Evolutionary conservation across 23 tunicate species (phyloP).

Genomic region (Trididemnum clinides): DNA sequence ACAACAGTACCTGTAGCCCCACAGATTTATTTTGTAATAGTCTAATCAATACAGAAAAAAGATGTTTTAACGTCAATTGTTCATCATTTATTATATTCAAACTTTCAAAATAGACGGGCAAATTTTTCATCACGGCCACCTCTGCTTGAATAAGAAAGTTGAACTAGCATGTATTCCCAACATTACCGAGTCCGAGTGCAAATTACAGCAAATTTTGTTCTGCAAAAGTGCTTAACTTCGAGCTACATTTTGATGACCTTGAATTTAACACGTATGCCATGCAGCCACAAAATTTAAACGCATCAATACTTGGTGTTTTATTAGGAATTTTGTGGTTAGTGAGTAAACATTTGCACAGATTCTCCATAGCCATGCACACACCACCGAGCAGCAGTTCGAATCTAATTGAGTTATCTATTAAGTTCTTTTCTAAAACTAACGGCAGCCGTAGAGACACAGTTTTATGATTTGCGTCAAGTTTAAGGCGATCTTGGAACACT

Average conservation of each 20-base stretch:
- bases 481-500: too few species aligned
- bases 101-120: neutral
- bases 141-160: neutral
- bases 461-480: too few species aligned
- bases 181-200: neutral
- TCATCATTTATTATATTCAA: too few species aligned
- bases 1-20: too few species aligned
- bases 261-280: neutral
- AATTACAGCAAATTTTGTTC: neutral
- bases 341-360: neutral
- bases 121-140: neutral
- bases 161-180: neutral
- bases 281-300: neutral
- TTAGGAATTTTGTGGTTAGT: too few species aligned
- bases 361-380: neutral
- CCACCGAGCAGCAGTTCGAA: neutral
- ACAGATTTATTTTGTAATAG: too few species aligned
- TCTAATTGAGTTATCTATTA: neutral
- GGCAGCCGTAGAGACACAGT: too few species aligned
- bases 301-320: too few species aligned
- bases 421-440: neutral
- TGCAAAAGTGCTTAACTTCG: neutral
- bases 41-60: too few species aligned
- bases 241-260: neutral
- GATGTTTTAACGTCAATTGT: too few species aligned